Base-by-base conservation (phyloP, 2,797 vertebrate species). In the Thunnus albacares region DNA sequence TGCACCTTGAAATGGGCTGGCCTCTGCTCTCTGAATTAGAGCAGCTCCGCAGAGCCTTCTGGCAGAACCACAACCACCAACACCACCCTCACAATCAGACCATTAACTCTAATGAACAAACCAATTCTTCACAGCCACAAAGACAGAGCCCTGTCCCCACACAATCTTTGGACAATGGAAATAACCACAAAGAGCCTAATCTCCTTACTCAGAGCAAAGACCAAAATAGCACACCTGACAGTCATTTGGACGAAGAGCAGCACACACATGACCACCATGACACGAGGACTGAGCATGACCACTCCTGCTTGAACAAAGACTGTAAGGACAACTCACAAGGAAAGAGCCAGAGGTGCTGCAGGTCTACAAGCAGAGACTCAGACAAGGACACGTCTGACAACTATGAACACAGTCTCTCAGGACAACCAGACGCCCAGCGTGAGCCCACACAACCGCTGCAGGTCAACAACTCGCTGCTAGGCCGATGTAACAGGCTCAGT, bases 1-100 rank as follows among this genome's bases (percentile, higher is more conserved):
- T 98, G 97, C 97, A 98, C 92, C 83, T 99, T 91, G 96, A 97
- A 51, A 96, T 98, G 62, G 93, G 94, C 60, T 92, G 98, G 59
- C 97, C 97, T 0, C 90, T 98, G 66, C 96, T 96, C 78, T 95
- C 97, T 0, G 98, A 99, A 80, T 89, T 99, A 83, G 97, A 97
- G 61, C 96, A 97, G 64, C 90, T 98, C 79, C 91, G 96, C 66
- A 94, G 81, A 81, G 80, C 87, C 65, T 99, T 99, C 76, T 96
- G 97, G 95, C 90, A 96, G 84, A 95, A 63, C 0, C 93, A 97
- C 85, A 87, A 77, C 45, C 78, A 87, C 4, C 85, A 92, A 2
- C 72, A 61, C 57, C 38, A 59, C 35, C 24, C 38, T 18, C 58
- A 76, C 43, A 53, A 59, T 58, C 80, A 77, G 17, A 38, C 47